Evolutionary conservation across 2,888 invertebrate species (phyloP).

Genomic region (Halocaridina rubra): DNA sequence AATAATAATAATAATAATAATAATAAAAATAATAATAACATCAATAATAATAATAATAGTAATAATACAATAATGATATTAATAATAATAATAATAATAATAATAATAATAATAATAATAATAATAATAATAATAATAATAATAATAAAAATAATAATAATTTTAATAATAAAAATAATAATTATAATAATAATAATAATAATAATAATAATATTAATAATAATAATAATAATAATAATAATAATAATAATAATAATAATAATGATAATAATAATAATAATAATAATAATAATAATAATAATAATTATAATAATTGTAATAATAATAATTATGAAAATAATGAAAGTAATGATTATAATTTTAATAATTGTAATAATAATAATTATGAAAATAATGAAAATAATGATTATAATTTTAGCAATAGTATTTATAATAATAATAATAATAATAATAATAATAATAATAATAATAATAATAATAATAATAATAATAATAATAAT

Average conservation of each 20-base stretch:
- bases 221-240: background rate
- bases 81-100: background rate
- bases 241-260: background rate
- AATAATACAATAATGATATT: background rate
- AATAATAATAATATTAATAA: background rate
- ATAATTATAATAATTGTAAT: background rate
- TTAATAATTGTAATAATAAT: background rate
- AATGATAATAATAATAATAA: background rate
- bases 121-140: background rate
- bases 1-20: background rate
- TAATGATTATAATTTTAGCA: background rate
- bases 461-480: background rate
- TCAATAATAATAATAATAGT: background rate
- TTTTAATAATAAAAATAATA: background rate
- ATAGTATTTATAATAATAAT: background rate
- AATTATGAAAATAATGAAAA: background rate
- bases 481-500: background rate
- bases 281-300: background rate
- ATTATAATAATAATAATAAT: background rate
- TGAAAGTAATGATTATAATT: background rate
- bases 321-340: background rate
- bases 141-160: background rate
- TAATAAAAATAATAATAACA: background rate
- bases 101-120: background rate
- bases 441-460: background rate